Base-by-base conservation (phyloP, 2,113 vertebrate species). In the Suricata suricatta region DNA sequence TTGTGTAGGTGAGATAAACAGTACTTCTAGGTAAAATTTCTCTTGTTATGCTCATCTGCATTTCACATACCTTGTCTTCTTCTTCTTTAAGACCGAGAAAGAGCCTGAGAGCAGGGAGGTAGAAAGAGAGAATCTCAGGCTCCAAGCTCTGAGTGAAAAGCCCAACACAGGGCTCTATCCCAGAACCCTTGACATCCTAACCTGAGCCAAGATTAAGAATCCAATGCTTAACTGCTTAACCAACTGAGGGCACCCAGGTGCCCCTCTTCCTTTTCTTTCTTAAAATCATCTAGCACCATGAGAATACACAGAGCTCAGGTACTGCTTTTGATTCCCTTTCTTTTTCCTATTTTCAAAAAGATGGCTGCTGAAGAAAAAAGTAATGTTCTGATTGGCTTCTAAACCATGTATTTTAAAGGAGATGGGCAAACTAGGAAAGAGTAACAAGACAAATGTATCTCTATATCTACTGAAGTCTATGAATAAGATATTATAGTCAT, bases 21-120 rank as follows among this genome's bases (percentile, higher is more conserved):
- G 31, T 81, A 68, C n/a, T 85, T 27, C 44, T 38, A 94, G 83
- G 86, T 74, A 86, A 84, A 90, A 52, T 29, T 92, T 76, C 41
- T 93, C 63, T 74, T 84, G 41, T 83, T 95, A 90, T 95, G 71
- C 81, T 77, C 33, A 3, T 50, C 17, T 95, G 95, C 16, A 63
- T 95, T 92, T 83, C 35, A 71, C 68, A 47, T 87, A 72, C 7
- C 19, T 92, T n/a, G 76, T 88, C 3, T 52, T 83, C 91, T 93
- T 89, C 77, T 85, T 72, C 25, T 92, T 92, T 57, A 60, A 60
- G 21, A 60, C 21, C 23, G 21, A 25, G 8, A 60, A 60, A 60
- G 7, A 60, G 57, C 57, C 57, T 60, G 21, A 60, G 57, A 60
- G 21, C 57, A 60, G 21, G 57, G 57, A 47, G 7, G 44, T 47